A percentile compares a stretch with the other conserved stretches of the same genome.
Conservation (phyloP, 1,140 invertebrate species). For the Lepeophtheirus salmonis region DNA sequence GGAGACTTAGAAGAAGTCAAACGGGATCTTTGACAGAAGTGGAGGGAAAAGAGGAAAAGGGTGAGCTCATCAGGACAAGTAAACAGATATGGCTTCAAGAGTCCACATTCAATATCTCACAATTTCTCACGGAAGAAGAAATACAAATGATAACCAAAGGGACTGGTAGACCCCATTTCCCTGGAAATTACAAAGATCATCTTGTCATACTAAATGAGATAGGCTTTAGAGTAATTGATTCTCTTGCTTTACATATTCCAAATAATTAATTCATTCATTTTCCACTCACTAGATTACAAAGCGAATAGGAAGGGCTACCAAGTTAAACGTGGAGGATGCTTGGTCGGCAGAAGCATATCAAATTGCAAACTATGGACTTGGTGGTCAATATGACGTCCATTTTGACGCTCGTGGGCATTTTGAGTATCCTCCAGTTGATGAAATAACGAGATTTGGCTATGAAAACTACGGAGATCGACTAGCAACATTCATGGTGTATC, state of each 20-base stretch:
- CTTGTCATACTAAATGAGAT: neutral
- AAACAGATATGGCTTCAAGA: conserved; percentile 5
- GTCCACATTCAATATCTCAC: neutral
- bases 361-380: conserved; percentile 42
- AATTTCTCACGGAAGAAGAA: neutral
- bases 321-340: neutral
- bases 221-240: neutral
- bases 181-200: neutral
- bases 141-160: neutral
- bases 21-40: neutral
- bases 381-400: conserved; percentile 44
- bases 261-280: too few species aligned
- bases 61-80: neutral
- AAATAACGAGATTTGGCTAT: neutral
- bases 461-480: conserved; percentile 32
- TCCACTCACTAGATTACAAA: neutral
- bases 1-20: neutral
- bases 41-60: neutral
- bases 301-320: neutral
- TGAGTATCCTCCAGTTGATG: neutral
- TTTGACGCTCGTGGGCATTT: conserved; percentile 34
- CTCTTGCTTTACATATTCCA: neutral
- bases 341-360: conserved; percentile 19
- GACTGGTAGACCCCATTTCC: neutral
- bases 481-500: conserved; percentile 38